These are phyloP conservation scores for Brachirus orientalis DNA, from an alignment of 2,113 vertebrate species.

Conservation along the genomic window DNA sequence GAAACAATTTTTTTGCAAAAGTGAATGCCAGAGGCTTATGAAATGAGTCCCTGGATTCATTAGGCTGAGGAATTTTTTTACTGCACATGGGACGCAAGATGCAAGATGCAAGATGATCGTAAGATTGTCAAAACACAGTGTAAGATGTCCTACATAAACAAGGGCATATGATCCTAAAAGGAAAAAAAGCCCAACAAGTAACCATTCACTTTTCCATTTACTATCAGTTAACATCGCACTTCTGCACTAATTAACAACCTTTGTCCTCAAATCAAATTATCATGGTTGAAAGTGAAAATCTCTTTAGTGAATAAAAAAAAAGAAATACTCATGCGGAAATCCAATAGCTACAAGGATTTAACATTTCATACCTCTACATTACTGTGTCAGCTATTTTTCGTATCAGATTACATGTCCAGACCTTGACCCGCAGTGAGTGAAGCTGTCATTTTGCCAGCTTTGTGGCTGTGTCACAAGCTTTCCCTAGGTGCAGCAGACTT, in stretches of 20 bases:
- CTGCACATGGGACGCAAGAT: conserved; percentile 29
- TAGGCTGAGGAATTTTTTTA: conserved; percentile 8
- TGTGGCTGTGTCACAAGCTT: neutral
- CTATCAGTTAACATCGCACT: neutral
- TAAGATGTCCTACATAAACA: conserved; percentile 7
- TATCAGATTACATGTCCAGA: conserved; percentile 39
- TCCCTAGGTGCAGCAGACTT: neutral
- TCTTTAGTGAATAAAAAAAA: neutral
- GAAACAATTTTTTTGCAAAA: neutral
- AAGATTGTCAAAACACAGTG: conserved; percentile 18
- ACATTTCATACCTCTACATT: neutral
- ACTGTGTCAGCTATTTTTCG: neutral
- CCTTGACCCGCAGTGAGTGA: conserved; percentile 42
- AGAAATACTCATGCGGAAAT: neutral
- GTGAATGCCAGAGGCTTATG: neutral
- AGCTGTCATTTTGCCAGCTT: conserved; percentile 24
- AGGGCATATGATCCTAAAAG: neutral
- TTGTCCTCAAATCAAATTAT: neutral
- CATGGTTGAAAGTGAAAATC: neutral
- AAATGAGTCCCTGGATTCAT: conserved; percentile 6
- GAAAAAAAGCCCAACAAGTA: no score
- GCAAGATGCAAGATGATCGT: conserved; percentile 52
- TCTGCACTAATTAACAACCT: neutral
- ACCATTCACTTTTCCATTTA: neutral
- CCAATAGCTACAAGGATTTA: neutral